Percentiles rank a stretch among this genome's conserved stretches.
Conservation (phyloP, 2,888 invertebrate genomes). For the Embidobia sp. region DNA sequence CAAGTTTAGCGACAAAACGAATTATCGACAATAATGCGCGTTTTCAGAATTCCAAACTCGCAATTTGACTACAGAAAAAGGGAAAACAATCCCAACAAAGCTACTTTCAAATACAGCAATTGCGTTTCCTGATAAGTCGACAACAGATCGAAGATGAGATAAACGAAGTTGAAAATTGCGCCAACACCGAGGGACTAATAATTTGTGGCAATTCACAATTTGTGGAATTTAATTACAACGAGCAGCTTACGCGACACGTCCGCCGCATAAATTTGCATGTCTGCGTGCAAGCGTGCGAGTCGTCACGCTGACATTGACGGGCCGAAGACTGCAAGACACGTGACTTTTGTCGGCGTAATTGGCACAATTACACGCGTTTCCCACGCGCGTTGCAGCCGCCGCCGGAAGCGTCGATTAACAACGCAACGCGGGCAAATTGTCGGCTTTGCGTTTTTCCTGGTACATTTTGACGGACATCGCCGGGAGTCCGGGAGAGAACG, state of each 20-base stretch:
- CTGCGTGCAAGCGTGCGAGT: constrained; percentile 24
- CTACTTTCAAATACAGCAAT: too few species aligned
- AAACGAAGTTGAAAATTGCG: too few species aligned
- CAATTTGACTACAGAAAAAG: too few species aligned
- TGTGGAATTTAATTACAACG: constrained; percentile 30
- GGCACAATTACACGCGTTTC: constrained; percentile 30
- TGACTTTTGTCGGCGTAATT: constrained; percentile 38
- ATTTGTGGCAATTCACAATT: constrained; percentile 26
- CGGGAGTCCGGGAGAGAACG: constrained; percentile 3
- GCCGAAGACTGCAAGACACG: constrained; percentile 33
- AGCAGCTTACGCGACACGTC: constrained; percentile 48
- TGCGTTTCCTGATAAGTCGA: too few species aligned
- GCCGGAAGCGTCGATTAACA: constrained; percentile 10
- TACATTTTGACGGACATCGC: too few species aligned
- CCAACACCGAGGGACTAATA: too few species aligned
- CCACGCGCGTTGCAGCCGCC: constrained; percentile 13
- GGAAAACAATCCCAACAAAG: too few species aligned
- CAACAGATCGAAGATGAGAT: too few species aligned
- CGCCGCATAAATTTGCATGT: constrained; percentile 40
- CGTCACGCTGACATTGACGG: constrained; percentile 36
- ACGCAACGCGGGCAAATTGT: constrained; percentile 25
- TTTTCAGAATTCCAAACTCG: too few species aligned
- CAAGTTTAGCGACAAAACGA: too few species aligned
- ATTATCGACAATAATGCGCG: too few species aligned
- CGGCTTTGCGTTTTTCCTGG: not conserved